Conservation (phyloP, 2,888 invertebrate species). For the Laspeyria flexula region DNA sequence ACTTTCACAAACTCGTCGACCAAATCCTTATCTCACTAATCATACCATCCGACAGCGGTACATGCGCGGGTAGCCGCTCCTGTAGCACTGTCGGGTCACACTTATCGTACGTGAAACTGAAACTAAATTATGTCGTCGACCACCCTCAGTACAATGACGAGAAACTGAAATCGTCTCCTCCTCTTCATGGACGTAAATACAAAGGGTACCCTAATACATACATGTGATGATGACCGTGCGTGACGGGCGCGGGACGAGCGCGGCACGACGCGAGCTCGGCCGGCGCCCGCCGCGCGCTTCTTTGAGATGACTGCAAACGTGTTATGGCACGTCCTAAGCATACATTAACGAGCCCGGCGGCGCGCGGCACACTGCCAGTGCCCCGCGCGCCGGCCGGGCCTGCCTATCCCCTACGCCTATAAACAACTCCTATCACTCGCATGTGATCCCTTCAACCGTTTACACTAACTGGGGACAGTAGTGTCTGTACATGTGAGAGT, state of each 20-base stretch:
- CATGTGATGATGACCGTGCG: constrained; percentile 36
- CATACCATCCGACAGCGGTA: constrained; percentile 27
- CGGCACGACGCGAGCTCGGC: not conserved
- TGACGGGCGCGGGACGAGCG: constrained; percentile 9
- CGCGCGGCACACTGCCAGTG: too few relatives aligned
- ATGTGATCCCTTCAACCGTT: constrained; percentile 81
- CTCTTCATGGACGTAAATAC: constrained; percentile 58
- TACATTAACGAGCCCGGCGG: constrained; percentile 31
- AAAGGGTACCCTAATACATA: constrained; percentile 54
- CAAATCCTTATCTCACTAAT: constrained; percentile 39
- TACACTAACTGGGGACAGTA: constrained; percentile 62
- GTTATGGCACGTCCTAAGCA: constrained; percentile 67
- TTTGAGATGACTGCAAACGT: constrained; percentile 37
- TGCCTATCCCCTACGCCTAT: constrained; percentile 48
- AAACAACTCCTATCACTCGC: constrained; percentile 64
- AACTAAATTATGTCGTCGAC: constrained; percentile 28
- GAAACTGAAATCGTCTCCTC: constrained; percentile 43
- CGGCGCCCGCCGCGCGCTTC: not conserved
- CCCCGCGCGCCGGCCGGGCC: constrained; percentile 32
- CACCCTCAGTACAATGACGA: constrained; percentile 28
- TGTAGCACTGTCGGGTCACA: constrained; percentile 18
- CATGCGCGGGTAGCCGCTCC: constrained; percentile 8
- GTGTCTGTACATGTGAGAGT: constrained; percentile 2
- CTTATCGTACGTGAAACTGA: constrained; percentile 43
- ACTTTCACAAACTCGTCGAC: constrained; percentile 32